Evolutionary conservation across 2,113 vertebrate genomes (phyloP), one percentile per base, ranked within the genome.

Genomic region (Struthio camelus): DNA sequence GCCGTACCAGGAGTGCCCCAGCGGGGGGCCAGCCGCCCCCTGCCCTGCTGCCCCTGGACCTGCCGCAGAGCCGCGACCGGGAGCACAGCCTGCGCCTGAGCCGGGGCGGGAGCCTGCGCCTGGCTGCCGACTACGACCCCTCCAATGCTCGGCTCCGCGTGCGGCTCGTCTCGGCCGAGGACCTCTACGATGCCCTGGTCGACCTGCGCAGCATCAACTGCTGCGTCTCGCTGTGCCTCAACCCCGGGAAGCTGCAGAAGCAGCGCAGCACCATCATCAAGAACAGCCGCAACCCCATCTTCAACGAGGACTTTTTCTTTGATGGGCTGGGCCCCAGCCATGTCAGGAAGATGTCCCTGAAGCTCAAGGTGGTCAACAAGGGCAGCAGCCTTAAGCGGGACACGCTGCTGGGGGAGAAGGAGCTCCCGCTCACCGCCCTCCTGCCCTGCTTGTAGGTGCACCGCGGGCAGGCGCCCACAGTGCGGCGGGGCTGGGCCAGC

Each of bases 231-330:
- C 98, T 99, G 67, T 99, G 99, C 96, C 98, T 99, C 95, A 99
- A 99, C 92, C 99, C 99, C 0, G 99, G 99, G 11, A 99, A 99
- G 98, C 97, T 99, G 93, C 99, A 99, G 98, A 99, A 99, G 91
- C 99, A 99, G 87, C 98, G 99, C 69, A 99, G 99, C 98, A 99
- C 99, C 97, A 99, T 99, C 36, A 98, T 99, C 97, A 99, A 99
- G 98, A 99, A 99, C 98, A 99, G 99, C 98, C 98, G 99, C 93
- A 99, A 99, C 95, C 99, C 99, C 0, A 77, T 99, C 95, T 99
- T 99, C 98, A 99, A 99, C 5, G 99, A 99, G 97, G 99, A 99
- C 97, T 99, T 99, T 97, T 99, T 99, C 98, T 99, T 99, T 23
- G 99, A 99, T 6, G 98, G 99, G 9, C 97, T 99, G 90, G 98